Evolutionary conservation across 2,797 vertebrate species (phyloP).

Genomic region (Dendrocincla tyrannina): DNA sequence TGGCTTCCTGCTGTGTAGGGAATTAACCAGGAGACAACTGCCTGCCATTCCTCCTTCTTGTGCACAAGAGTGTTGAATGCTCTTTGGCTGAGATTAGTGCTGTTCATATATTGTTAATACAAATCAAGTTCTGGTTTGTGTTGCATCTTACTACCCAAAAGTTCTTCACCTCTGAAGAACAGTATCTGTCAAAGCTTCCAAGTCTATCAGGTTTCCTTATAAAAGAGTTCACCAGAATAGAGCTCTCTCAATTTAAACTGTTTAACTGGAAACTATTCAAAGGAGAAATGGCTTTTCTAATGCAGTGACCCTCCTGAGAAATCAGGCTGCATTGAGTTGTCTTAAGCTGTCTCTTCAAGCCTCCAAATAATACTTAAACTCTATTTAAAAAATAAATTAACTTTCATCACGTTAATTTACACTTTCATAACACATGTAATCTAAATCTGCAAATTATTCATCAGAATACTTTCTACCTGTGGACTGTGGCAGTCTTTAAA

Average conservation of each 20-base stretch:
- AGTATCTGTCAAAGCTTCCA: neutral
- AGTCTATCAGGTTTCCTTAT: neutral
- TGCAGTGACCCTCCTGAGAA: neutral
- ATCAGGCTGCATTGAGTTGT: neutral
- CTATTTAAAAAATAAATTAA: constrained; percentile 2
- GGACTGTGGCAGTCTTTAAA: neutral
- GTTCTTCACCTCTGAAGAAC: neutral
- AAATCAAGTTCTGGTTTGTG: neutral
- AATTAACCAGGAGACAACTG: neutral
- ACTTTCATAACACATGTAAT: neutral
- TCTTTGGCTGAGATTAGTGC: neutral
- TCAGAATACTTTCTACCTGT: neutral
- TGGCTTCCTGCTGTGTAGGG: neutral
- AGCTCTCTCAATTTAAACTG: neutral
- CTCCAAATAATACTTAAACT: neutral
- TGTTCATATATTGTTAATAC: neutral
- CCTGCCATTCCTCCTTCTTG: neutral
- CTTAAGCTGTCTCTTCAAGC: neutral
- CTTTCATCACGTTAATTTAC: neutral
- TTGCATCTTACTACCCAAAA: neutral
- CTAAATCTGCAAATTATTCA: neutral
- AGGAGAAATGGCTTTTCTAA: neutral
- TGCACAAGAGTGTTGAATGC: neutral
- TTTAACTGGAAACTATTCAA: neutral
- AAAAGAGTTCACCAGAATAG: neutral